Base-by-base conservation (phyloP, 2,113 vertebrate species). In the Chaetorhynchus papuensis region DNA sequence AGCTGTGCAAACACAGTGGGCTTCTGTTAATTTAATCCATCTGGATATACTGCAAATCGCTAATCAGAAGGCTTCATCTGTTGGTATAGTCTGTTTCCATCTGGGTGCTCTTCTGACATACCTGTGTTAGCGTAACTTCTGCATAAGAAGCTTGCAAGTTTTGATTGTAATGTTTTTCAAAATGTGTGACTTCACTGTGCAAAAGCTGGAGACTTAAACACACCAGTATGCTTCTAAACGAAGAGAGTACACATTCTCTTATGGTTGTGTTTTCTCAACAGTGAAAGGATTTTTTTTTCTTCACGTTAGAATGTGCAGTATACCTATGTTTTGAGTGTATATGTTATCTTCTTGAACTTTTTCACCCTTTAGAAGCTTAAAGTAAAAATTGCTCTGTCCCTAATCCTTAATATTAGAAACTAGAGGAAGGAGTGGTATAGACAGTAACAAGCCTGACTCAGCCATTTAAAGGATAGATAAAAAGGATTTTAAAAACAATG, bases 21-120 rank as follows among this genome's bases (percentile, higher is more conserved):
- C 10, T 87, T 83, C 56, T 93, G 47, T 77, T 83, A 53, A 81
- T 89, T 60, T n/a, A 54, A 31, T 69, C 83, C 49, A 12, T 88
- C 35, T 77, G 64, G 16, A 33, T 54, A 22, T 50, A 50, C 15
- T 65, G 59, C n/a, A 83, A 15, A 80, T 56, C 1, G 8, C 30
- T 57, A 30, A 41, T 72, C 23, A 77, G 60, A 78, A 45, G 27
- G 17, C 27, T 77, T 28, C 42, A 81, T n/a, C 42, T 47, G 2
- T 65, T 83, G 33, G 18, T 39, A 30, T 42, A 64, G 63, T 21
- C 23, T 50, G 6, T 53, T 78, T 91, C 74, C 33, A 6, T 63
- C 81, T 56, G 47, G 21, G 24, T 74, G 30, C 33, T 69, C 15
- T 75, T 77, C 31, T 3, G 3, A n/a, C 47, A 61, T 53, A 77